Base-by-base conservation (phyloP, 2,888 invertebrate species). In the Drosophila vallismaia region DNA sequence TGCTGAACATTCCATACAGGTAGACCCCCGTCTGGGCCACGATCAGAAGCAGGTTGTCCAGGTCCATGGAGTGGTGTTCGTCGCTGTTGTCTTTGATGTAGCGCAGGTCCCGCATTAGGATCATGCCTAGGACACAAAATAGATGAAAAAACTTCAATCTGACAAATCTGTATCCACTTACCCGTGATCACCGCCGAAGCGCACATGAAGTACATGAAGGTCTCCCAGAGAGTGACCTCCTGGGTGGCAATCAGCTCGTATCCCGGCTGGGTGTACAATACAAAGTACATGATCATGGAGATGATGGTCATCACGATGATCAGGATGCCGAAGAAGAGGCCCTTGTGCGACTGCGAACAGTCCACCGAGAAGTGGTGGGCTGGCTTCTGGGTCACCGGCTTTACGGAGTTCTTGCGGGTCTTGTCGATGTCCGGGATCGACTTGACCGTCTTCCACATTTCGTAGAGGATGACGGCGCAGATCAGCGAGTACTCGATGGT, bases 401-500 rank as follows among this genome's bases (percentile, higher is more conserved):
- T 91, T 0, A 91, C 80, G 0, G 91, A 91, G 54, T 89, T 90
- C 56, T 90, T 91, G n/a, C 92, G 83, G 0, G 91, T 87, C 48
- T 89, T 90, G 49, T 94, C 78, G 95, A 92, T 92, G 36, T 91
- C 90, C 10, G 92, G 91, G 53, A 92, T 91, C 2, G 97, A 92
- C 76, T 92, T 92, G 10, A 96, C 95, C 91, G 96, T 96, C 92
- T 96, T 96, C 97, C 97, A 98, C 95, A 97, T 97, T 91, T 97
- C 96, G 89, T 95, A 97, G 59, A 97, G 92, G 75, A 97, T 95
- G 31, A 97, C 97, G 26, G 97, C 97, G 88, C 97, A 97, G 73
- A 98, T 97, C 53, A 98, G 93, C 42, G 97, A 97, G 92, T 97
- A 98, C 92, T 98, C 97, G 82, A 98, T 97, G 50, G 94, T 94